A percentile compares a stretch with the other conserved stretches of the same genome.
Evolutionary conservation across 1,140 invertebrate genomes (phyloP).

Genomic region (Calliopsis andreniformis): DNA sequence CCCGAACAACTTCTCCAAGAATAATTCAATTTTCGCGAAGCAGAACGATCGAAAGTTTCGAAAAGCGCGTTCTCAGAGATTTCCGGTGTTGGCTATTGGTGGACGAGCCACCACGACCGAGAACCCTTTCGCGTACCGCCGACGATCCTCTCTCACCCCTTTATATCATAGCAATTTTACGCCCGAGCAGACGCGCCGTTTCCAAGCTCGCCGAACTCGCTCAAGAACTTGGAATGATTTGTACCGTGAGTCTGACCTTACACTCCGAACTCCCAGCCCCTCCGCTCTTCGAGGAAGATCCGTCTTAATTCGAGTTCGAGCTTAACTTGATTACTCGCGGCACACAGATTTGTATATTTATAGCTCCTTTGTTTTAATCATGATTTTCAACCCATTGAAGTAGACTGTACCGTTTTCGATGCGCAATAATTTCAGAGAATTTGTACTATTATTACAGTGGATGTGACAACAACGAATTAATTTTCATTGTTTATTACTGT

Average conservation of each 20-base stretch:
- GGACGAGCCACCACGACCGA: constrained; percentile 24
- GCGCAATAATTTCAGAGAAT: too few relatives aligned
- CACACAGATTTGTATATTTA: too few relatives aligned
- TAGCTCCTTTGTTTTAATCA: too few relatives aligned
- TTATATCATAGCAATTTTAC: constrained; percentile 80
- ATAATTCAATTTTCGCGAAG: constrained; percentile 74
- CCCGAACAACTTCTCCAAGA: constrained; percentile 67
- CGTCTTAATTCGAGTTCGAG: constrained; percentile 67
- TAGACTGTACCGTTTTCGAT: too few relatives aligned
- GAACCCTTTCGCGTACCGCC: constrained; percentile 23
- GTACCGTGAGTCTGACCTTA: constrained; percentile 61
- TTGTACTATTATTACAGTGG: too few relatives aligned
- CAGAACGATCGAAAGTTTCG: constrained; percentile 71
- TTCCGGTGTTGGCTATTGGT: constrained; percentile 56
- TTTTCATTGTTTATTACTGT: too few relatives aligned
- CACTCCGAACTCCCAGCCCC: constrained; percentile 36
- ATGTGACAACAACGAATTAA: too few relatives aligned
- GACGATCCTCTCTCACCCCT: constrained; percentile 32
- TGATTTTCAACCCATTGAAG: too few relatives aligned
- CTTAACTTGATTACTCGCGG: constrained; percentile 5
- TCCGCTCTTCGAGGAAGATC: neutral
- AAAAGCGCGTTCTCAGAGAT: constrained; percentile 64
- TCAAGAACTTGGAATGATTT: constrained; percentile 77
- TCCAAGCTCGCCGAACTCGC: constrained; percentile 69
- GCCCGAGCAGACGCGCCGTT: constrained; percentile 69